Base-by-base conservation (phyloP, 2,888 invertebrate species). In the Ennomos fuscantarius region DNA sequence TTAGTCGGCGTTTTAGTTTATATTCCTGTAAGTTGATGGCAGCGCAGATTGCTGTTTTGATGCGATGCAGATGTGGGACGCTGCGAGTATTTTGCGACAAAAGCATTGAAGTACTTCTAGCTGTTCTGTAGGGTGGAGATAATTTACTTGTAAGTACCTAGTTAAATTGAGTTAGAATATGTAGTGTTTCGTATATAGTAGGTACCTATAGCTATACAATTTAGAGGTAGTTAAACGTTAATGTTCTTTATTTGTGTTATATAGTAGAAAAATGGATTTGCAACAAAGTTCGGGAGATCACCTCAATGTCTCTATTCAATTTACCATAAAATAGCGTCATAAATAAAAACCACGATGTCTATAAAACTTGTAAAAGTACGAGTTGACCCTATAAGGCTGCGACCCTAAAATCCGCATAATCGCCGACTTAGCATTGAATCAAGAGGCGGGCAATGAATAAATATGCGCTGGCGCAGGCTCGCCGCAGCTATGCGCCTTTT, bases 391-490 rank as follows among this genome's bases (percentile, higher is more conserved):
- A 73, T 66, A 77, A 71, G 68, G 71, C 57, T 40, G 50, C 70
- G 65, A 65, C 72, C 73, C 72, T 76, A 74, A 70, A 74, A 74
- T 72, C 72, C 66, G 77, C 72, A 78, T 76, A 74, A 74, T 65
- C 68, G 74, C 63, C 65, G 69, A 68, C 70, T 78, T 75, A 74
- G 74, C 79, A 81, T 81, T 80, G 78, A 80, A 79, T 78, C 77
- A 76, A n/a, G 71, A 74, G 72, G 67, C 68, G 69, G 66, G 70
- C 76, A 80, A 82, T 82, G 82, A 85, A 86, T 86, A 86, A 81
- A 79, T 84, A 82, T 82, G 78, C 81, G 80, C 79, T 71, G 61
- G 73, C 78, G 74, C 74, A 63, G 12, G 10, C 9, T n/a, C 35
- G 48, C 9, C n/a, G 42, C 9, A 39, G 56, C 34, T 54, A 55